Evolutionary conservation across 2,113 vertebrate species (phyloP).

Genomic region (Dromiciops gliroides): DNA sequence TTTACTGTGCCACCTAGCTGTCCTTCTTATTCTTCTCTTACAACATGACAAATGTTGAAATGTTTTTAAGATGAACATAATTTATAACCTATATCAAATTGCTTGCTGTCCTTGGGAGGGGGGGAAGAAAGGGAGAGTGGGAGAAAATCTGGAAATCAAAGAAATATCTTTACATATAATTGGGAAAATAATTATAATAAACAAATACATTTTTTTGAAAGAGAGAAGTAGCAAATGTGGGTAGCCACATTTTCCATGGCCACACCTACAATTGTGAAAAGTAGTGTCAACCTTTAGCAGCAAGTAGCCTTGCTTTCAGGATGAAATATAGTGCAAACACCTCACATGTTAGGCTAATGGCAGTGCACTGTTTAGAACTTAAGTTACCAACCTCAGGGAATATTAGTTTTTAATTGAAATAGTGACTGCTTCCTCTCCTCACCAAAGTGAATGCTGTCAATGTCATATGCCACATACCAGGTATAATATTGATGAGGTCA

Average conservation of each 20-base stretch:
- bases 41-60: too few relatives aligned
- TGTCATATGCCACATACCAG: constrained; percentile 44
- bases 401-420: constrained; percentile 65
- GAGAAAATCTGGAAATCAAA: too few relatives aligned
- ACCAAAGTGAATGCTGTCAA: constrained; percentile 48
- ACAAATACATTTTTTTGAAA: too few relatives aligned
- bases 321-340: constrained; percentile 53
- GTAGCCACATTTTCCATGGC: background rate
- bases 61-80: too few relatives aligned
- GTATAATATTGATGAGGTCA: constrained; percentile 68
- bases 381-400: constrained; percentile 54
- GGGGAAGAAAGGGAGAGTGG: too few relatives aligned
- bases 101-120: too few relatives aligned
- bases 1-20: too few relatives aligned
- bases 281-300: constrained; percentile 50
- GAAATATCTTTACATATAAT: too few relatives aligned
- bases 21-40: too few relatives aligned
- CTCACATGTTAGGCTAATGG: constrained; percentile 57
- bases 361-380: constrained; percentile 56
- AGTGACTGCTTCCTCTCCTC: constrained; percentile 51
- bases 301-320: constrained; percentile 46
- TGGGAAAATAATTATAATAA: too few relatives aligned
- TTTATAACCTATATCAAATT: too few relatives aligned
- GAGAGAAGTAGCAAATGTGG: background rate
- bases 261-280: constrained; percentile 57